Base-by-base conservation (phyloP, 2,888 invertebrate genomes). In the Cephus rjabovi region DNA sequence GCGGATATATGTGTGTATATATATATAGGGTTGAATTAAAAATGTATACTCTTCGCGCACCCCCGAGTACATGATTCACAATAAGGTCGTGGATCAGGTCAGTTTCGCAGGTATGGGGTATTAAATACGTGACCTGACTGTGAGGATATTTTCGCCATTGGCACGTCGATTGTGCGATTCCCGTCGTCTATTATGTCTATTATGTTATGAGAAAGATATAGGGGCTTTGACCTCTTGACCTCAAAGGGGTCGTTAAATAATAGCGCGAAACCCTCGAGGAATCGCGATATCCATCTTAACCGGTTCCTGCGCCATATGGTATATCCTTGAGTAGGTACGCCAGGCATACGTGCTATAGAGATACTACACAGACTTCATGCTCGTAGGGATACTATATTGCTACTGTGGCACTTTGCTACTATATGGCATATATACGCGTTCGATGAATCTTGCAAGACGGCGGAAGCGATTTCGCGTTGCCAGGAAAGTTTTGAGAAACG, bases 81-180 rank as follows among this genome's bases (percentile, higher is more conserved):
- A 56, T 56, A 56, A 56, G 56, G 56, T 56, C 56, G 56, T 56
- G 56, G 56, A 56, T 56, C 56, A 56, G 56, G 56, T 56, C 23
- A 56, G 56, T 23, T 23, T 56, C 23, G 23, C 56, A 15, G 56
- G 56, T 15, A 78, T 74, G 79, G 77, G 79, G 83, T 84, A 86
- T 86, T 86, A 86, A 86, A 85, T 85, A 87, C 87, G 87, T 87
- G 87, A 87, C 85, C 81, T 79, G 85, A 86, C 56, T 56, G 0
- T 56, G 56, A 23, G 9, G 56, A 1, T 56, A 56, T 56, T 56
- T 56, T 56, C 23, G 56, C 56, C 9, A 56, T 56, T 56, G 56
- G 56, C 56, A 56, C 9, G 56, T 56, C 56, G 40, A 40, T 6
- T 9, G 23, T 40, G 6, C 40, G 56, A 56, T 56, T 56, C 23